phyloP scores from a whole-genome alignment of 2,888 invertebrate species.

The Heteropelma amictum region DNA sequence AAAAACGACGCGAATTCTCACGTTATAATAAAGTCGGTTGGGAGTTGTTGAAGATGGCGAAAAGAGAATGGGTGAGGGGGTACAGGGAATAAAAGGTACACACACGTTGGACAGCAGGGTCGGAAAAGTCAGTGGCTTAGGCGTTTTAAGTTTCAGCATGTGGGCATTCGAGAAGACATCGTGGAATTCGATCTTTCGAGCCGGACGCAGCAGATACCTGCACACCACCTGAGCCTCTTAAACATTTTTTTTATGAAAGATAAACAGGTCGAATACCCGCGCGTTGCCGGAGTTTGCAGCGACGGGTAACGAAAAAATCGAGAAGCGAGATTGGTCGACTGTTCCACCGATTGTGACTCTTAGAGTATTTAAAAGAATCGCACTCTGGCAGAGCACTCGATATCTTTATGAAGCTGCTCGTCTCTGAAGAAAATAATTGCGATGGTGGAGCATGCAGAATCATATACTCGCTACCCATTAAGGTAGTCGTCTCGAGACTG shows the following conservation, averaged over 20 bases:
- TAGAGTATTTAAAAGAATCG: neutral
- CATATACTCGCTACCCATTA: no score
- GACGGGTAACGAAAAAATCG: constrained; percentile 44
- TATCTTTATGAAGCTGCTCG: neutral
- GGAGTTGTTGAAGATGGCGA: constrained; percentile 9
- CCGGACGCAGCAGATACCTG: constrained; percentile 75
- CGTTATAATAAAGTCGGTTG: neutral
- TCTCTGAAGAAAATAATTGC: no score
- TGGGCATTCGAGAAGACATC: constrained; percentile 74
- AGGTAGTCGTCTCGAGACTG: no score
- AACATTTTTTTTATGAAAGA: constrained; percentile 58
- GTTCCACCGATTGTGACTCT: constrained; percentile 25
- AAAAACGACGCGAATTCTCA: neutral
- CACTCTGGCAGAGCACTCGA: constrained; percentile 5
- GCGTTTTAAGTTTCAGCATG: constrained; percentile 74
- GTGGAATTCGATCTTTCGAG: constrained; percentile 76
- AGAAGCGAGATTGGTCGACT: constrained; percentile 21
- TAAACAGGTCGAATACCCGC: constrained; percentile 64
- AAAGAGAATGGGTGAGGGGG: constrained; percentile 25
- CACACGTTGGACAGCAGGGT: constrained; percentile 56
- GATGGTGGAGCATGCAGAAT: no score
- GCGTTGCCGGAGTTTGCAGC: constrained; percentile 19
- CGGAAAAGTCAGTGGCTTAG: constrained; percentile 75
- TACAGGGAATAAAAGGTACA: constrained; percentile 31
- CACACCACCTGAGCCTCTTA: constrained; percentile 74